Percentiles rank a stretch among this genome's conserved stretches.
These are phyloP conservation scores for Busseola fusca DNA, from an alignment of 2,888 invertebrate species.

Conservation along the genomic window DNA sequence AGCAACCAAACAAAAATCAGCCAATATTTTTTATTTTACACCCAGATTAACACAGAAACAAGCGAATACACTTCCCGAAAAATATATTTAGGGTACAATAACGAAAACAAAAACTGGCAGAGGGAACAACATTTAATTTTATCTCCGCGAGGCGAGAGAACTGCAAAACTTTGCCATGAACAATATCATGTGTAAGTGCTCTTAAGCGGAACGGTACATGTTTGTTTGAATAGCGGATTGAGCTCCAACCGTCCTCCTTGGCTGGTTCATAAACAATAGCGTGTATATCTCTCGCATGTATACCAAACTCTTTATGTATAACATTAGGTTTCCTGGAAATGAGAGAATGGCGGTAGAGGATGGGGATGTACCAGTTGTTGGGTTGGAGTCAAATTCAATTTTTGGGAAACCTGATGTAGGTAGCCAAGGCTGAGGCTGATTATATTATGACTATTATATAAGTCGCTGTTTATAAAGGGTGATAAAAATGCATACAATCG, in stretches of 20 bases:
- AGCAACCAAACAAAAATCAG: not conserved
- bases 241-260: slow-evolving; percentile 74
- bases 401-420: not conserved
- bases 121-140: slow-evolving; percentile 58
- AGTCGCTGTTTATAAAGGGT: too few species aligned
- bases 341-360: slow-evolving; percentile 1
- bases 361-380: not conserved
- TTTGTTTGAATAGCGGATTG: slow-evolving; percentile 81
- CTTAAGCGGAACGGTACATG: slow-evolving; percentile 70
- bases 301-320: slow-evolving; percentile 48
- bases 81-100: slow-evolving; percentile 54
- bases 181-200: slow-evolving; percentile 66
- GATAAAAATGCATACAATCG: not conserved
- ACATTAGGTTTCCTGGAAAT: slow-evolving; percentile 35
- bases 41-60: slow-evolving; percentile 48
- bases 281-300: slow-evolving; percentile 54
- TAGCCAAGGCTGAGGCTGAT: too few species aligned
- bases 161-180: slow-evolving; percentile 54
- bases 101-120: slow-evolving; percentile 57
- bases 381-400: not conserved
- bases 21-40: slow-evolving; percentile 49
- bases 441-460: not conserved
- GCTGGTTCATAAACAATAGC: slow-evolving; percentile 76
- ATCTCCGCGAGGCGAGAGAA: slow-evolving; percentile 51
- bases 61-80: slow-evolving; percentile 47